phyloP scores from a whole-genome alignment of 2,888 invertebrate genomes.

The Empis livida region DNA sequence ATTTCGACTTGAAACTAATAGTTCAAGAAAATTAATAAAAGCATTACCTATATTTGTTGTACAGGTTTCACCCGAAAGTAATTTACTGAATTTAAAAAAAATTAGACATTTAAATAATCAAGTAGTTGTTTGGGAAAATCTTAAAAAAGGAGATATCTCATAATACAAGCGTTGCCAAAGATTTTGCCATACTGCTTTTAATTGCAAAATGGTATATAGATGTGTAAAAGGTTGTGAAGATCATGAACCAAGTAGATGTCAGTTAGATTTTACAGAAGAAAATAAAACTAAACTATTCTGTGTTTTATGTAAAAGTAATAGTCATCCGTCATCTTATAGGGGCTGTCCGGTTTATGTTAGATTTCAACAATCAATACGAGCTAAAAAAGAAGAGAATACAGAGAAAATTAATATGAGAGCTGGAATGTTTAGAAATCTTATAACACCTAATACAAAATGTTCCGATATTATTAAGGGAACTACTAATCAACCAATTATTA shows the following conservation, averaged over 20 bases:
- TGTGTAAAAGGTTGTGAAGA: neutral
- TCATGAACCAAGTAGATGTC: neutral
- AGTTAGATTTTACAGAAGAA: neutral
- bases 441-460: too few relatives aligned
- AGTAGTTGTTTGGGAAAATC: neutral
- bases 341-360: neutral
- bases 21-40: too few relatives aligned
- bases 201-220: neutral
- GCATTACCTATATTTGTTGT: too few relatives aligned
- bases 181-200: neutral
- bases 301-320: neutral
- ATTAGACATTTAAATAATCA: too few relatives aligned
- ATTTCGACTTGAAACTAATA: too few relatives aligned
- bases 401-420: too few relatives aligned
- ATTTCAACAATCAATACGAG: neutral
- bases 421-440: too few relatives aligned
- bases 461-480: too few relatives aligned
- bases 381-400: neutral
- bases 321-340: neutral
- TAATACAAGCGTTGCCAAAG: constrained; percentile 3
- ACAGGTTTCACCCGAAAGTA: too few relatives aligned
- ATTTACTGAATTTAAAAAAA: too few relatives aligned
- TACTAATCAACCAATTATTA: too few relatives aligned
- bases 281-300: neutral
- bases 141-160: neutral